Base-by-base conservation (phyloP, 2,888 invertebrate species). In the Callosobruchus maculatus region DNA sequence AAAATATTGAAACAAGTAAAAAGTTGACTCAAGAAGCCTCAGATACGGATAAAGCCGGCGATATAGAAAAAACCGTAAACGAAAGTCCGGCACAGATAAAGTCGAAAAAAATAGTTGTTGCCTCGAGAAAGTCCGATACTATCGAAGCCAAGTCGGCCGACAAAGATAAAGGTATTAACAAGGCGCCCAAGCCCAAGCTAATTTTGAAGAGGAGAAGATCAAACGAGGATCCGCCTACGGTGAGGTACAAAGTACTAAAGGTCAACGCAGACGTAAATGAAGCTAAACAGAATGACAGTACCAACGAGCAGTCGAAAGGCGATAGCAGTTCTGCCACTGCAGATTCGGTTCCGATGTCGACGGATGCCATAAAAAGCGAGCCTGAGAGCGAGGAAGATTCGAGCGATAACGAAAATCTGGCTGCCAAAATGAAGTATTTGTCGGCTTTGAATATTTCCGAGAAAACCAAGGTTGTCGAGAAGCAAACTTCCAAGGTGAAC, bases 361-460 rank as follows among this genome's bases (percentile, higher is more conserved):
- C 73, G 13, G 79, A 83, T 67, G 81, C 81, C 71, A 84, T 86
- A 68, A 87, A 87, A 80, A 84, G 83, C 73, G 86, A 87, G 79
- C 83, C 84, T 0, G 82, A 82, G 67, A 82, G 83, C 7, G 84
- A 82, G 0, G 82, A 83, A 20, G 84, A 82, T 72, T 73, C 76
- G 21, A 79, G 76, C 22, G 83, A 83, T 2, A 49, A 70, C 20
- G 70, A 72, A 22, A 71, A 75, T 70, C 67, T 74, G 71, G 77
- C 75, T 26, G 75, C 74, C 20, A 75, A 77, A 67, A 75, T 72
- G 67, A 85, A 83, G 72, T 85, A 85, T 75, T 75, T 86, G 68
- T 85, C 85, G 0, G 85, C 86, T 0, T 79, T 86, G 72, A 86
- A 86, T 76, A 86, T 85, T 72, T 83, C 83, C 0, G 85, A 85